Conservation (phyloP, 2,888 invertebrate species). For the Idaea aversata region DNA sequence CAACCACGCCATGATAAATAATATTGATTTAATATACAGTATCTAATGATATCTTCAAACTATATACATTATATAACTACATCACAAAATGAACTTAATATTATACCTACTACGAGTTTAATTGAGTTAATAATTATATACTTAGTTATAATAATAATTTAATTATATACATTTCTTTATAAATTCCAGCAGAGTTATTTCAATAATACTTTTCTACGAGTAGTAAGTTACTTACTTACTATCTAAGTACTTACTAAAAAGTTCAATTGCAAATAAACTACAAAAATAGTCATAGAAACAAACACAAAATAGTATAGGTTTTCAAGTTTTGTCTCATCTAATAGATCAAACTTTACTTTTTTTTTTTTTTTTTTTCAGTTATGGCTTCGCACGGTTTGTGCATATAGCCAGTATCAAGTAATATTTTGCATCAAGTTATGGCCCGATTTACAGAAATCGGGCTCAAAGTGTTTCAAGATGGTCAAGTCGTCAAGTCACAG, state of each 20-base stretch:
- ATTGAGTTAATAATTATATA: constrained; percentile 16
- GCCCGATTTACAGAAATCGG: too few species aligned
- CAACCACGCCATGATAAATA: constrained; percentile 2
- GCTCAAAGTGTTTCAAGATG: too few species aligned
- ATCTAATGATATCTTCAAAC: constrained; percentile 12
- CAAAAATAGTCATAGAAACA: too few species aligned
- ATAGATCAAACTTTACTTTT: not conserved
- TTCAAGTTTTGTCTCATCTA: too few species aligned
- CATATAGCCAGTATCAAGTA: too few species aligned
- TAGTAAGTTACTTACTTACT: not conserved
- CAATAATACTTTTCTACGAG: not conserved
- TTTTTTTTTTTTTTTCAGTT: too few species aligned
- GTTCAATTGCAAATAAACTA: too few species aligned
- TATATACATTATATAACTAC: constrained; percentile 21
- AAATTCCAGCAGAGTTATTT: not conserved
- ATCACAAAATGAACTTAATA: constrained; percentile 17
- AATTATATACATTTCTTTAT: not conserved
- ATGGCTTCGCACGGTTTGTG: too few species aligned
- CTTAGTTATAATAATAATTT: constrained; percentile 8
- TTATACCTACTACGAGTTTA: not conserved
- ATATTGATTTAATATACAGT: constrained; percentile 4
- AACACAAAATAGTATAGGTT: too few species aligned
- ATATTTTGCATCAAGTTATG: too few species aligned
- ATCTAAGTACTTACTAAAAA: too few species aligned
- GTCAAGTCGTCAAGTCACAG: too few species aligned